Evolutionary conservation across 2,797 vertebrate genomes (phyloP).

Genomic region (Calcarius lapponicus): DNA sequence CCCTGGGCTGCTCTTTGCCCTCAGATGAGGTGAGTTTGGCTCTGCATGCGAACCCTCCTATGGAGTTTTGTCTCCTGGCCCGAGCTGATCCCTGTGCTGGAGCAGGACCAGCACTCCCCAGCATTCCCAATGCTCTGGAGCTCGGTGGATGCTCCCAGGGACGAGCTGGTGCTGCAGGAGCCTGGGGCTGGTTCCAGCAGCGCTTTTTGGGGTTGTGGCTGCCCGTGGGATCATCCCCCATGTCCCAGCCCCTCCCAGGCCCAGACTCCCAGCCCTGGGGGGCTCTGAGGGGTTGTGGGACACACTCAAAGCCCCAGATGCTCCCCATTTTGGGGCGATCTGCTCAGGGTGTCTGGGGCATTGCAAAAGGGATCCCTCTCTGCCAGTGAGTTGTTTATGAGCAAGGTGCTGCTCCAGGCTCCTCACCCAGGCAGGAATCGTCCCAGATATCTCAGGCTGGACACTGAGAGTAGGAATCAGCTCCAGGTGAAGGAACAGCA

Average conservation of each 20-base stretch:
- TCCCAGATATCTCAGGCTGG: not conserved
- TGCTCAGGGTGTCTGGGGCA: not conserved
- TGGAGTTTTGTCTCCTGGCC: not conserved
- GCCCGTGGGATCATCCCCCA: rapidly evolving
- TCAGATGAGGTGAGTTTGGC: not conserved
- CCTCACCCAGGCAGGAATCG: not conserved
- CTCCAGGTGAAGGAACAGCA: not conserved
- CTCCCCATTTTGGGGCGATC: not conserved
- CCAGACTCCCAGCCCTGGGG: not conserved
- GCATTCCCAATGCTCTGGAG: not conserved
- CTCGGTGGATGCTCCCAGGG: not conserved
- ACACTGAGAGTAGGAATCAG: not conserved
- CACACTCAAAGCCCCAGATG: not conserved
- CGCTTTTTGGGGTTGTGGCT: not conserved
- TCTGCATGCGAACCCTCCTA: not conserved
- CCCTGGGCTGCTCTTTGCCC: not conserved
- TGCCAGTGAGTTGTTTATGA: not conserved
- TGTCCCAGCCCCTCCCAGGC: not conserved
- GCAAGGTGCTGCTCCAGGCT: not conserved
- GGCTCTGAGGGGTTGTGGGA: not conserved
- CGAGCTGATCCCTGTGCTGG: not conserved
- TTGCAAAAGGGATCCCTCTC: not conserved
- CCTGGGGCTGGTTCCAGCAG: not conserved
- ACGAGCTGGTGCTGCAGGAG: not conserved
- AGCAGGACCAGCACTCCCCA: not conserved